Evolutionary conservation across 1,140 invertebrate species (phyloP), one percentile per base, ranked within the genome.

Genomic region (Anadara kagoshimensis): DNA sequence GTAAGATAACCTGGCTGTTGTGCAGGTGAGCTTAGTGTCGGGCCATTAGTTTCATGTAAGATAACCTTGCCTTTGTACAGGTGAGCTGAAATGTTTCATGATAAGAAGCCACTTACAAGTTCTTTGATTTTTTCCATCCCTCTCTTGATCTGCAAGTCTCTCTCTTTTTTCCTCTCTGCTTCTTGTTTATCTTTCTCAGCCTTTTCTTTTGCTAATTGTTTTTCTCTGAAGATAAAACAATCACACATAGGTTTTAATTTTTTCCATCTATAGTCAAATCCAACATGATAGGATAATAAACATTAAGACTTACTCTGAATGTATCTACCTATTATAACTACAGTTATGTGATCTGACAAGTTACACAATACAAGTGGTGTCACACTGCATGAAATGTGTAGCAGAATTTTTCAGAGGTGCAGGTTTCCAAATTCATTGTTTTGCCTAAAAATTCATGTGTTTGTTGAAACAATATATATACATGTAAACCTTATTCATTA

Each of bases 61-160:
- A 11, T 11, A 10, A 49, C 10, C 45, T 49, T 49, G 45, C n/a
- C n/a, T n/a, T n/a, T n/a, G n/a, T n/a, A n/a, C n/a, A 49, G 45
- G 45, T 49, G 18, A 18, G 18, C 10, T 49, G 18, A 49, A 49
- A 49, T 11, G 45, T 18, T 49, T 18, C 45, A 11, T 49, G 10
- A 49, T 49, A 18, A 49, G 10, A 18, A 11, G 45, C 45, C 10
- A 18, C n/a, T 75, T 62, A 96, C 93, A 72, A 92, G 90, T 83
- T 96, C 94, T 85, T 96, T 94, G 78, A 94, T 92, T 75, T 93
- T 93, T 83, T 93, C 92, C 14, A 96, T 89, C 69, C 95, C 93
- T 80, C 94, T 92, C 78, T 92, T 92, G 47, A 93, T 93, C 78
- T 92, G 92, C 57, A 95, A 92, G 80, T 94, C 83, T 53, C 73